phyloP scores from a whole-genome alignment of 2,797 vertebrate species.

The Glossophaga mutica region DNA sequence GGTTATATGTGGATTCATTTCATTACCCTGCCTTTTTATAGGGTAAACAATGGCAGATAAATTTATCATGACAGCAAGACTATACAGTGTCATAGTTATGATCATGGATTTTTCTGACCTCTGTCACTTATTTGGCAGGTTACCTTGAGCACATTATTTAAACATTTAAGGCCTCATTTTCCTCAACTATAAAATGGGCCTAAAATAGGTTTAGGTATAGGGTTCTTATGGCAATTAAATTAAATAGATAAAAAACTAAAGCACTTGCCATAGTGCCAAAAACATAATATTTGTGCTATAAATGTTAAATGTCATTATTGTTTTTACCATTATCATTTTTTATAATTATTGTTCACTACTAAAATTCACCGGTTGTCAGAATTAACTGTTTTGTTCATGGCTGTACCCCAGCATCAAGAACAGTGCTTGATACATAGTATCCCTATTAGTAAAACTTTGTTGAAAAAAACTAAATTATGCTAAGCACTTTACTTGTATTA shows the following conservation, averaged over 20 bases:
- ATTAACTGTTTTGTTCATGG: background rate
- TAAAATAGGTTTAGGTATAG: background rate
- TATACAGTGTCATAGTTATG: background rate
- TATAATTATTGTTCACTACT: background rate
- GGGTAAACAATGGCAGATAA: slow-evolving; percentile 20
- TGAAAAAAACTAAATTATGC: background rate
- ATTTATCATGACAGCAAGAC: background rate
- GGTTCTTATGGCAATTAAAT: background rate
- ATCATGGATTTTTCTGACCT: slow-evolving; percentile 5
- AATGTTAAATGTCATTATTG: background rate
- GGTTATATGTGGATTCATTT: slow-evolving; percentile 33
- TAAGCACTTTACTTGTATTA: background rate
- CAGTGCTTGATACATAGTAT: background rate
- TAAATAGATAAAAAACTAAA: background rate
- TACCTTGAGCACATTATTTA: background rate
- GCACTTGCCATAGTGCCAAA: background rate
- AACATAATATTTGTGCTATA: background rate
- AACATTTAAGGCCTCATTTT: background rate
- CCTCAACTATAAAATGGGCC: background rate
- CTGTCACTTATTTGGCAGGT: background rate
- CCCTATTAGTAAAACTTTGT: background rate
- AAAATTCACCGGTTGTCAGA: background rate
- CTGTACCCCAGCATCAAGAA: background rate
- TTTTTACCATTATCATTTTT: background rate
- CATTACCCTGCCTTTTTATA: slow-evolving; percentile 10